phyloP scores from a whole-genome alignment of 2,888 invertebrate species.

The Aromia moschata region DNA sequence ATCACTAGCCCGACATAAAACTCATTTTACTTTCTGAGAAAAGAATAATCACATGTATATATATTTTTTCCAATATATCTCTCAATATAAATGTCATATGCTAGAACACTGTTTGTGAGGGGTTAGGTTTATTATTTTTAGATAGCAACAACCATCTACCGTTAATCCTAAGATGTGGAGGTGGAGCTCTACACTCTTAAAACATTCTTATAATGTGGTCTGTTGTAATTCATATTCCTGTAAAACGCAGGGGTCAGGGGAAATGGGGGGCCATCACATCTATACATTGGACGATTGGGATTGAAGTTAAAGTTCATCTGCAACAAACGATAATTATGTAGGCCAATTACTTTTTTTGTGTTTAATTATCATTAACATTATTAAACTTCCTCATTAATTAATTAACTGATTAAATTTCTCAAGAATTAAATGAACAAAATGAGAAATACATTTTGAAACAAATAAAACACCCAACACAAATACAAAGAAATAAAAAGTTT shows the following conservation, averaged over 20 bases:
- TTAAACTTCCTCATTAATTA: too few species aligned
- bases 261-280: conserved; percentile 58
- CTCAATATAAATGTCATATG: conserved; percentile 21
- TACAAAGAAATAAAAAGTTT: too few species aligned
- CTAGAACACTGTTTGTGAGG: conserved; percentile 20
- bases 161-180: conserved; percentile 36
- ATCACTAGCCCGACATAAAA: conserved; percentile 41
- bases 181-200: conserved; percentile 55
- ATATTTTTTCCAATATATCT: conserved; percentile 27
- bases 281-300: conserved; percentile 55
- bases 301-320: conserved; percentile 59
- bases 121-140: conserved; percentile 13
- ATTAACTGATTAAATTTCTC: too few species aligned
- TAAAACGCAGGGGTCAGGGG: conserved; percentile 57
- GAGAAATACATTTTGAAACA: too few species aligned
- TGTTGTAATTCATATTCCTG: conserved; percentile 58
- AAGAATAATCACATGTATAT: conserved; percentile 48
- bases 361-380: too few species aligned
- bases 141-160: conserved; percentile 37
- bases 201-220: conserved; percentile 59
- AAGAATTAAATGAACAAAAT: too few species aligned
- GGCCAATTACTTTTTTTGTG: too few species aligned
- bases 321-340: too few species aligned
- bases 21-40: conserved; percentile 41
- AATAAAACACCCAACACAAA: too few species aligned